These are phyloP conservation scores for Erebia ligea DNA, from an alignment of 2,888 invertebrate species.

Conservation along the genomic window DNA sequence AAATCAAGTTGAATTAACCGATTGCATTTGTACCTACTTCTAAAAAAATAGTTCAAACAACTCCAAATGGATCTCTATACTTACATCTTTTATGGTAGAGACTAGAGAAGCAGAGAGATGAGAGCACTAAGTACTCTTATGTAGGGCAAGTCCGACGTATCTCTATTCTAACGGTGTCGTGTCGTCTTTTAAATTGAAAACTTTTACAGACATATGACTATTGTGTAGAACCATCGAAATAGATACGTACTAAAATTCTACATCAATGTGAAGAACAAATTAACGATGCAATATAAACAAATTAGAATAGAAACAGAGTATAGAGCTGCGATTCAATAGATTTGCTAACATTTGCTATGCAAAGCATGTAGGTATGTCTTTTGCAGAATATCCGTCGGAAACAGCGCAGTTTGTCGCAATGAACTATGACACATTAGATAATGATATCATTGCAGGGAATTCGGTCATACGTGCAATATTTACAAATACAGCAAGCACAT, in stretches of 20 bases:
- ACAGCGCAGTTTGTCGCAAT: conserved; percentile 49
- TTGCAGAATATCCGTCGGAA: conserved; percentile 47
- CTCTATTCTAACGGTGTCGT: too few relatives aligned
- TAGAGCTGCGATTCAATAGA: not conserved
- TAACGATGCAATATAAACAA: not conserved
- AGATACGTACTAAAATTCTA: too few relatives aligned
- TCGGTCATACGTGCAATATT: conserved; percentile 49
- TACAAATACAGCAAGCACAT: conserved; percentile 42
- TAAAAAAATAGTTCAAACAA: not conserved
- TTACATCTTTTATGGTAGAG: not conserved
- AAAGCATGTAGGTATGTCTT: conserved; percentile 26
- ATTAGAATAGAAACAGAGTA: not conserved
- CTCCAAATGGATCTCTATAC: not conserved
- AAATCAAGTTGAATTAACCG: conserved; percentile 6
- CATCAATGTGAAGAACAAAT: too few relatives aligned
- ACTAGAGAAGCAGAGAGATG: too few relatives aligned
- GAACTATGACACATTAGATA: conserved; percentile 54
- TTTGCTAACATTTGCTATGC: conserved; percentile 8
- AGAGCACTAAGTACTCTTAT: too few relatives aligned
- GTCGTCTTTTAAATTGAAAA: too few relatives aligned
- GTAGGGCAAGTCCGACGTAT: too few relatives aligned
- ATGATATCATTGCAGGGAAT: conserved; percentile 55
- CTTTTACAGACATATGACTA: too few relatives aligned
- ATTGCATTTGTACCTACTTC: not conserved
- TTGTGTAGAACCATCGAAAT: too few relatives aligned